These are phyloP conservation scores for Ifrita kowaldi DNA, from an alignment of 2,113 vertebrate genomes.

Conservation along the genomic window DNA sequence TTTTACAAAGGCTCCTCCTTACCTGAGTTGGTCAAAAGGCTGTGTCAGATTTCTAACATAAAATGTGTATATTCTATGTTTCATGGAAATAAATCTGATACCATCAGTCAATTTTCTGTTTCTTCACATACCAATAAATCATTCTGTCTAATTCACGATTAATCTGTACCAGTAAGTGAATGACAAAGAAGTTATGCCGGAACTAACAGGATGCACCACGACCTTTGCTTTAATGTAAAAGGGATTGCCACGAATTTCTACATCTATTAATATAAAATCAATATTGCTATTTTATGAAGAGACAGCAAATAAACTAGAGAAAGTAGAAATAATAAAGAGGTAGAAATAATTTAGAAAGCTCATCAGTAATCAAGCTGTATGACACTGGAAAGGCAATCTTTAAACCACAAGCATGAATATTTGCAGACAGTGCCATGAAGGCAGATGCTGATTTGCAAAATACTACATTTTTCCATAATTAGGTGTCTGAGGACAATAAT, in stretches of 20 bases:
- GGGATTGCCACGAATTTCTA: background rate
- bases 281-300: background rate
- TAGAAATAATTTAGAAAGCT: background rate
- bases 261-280: background rate
- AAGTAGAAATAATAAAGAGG: background rate
- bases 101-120: background rate
- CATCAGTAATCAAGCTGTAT: background rate
- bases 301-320: background rate
- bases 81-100: background rate
- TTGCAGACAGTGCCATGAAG: background rate
- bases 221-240: background rate
- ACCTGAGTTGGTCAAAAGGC: background rate
- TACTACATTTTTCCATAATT: background rate
- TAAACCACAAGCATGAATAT: background rate
- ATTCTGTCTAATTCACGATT: background rate
- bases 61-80: background rate
- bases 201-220: background rate
- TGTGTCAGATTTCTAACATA: background rate
- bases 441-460: background rate
- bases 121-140: background rate
- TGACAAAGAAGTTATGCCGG: rapidly evolving
- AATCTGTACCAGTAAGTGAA: background rate
- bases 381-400: background rate
- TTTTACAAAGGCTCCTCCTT: background rate
- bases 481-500: background rate